Conservation (phyloP, 64 coral and sea anemone genomes). For the Stylophora pistillata region DNA sequence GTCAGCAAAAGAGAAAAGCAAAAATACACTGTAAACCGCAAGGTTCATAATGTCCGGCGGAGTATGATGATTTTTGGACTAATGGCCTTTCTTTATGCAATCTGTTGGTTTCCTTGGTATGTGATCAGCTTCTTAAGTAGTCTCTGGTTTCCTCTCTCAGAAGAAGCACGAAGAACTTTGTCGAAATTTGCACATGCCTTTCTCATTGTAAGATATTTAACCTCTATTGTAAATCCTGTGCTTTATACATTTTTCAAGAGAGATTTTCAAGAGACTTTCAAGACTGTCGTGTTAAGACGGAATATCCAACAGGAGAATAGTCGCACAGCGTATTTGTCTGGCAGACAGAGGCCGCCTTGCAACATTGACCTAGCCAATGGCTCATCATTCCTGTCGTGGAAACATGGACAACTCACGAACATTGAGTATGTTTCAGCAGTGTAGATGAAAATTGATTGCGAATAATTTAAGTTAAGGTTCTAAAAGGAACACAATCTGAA, state of each 20-base stretch:
- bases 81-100: constrained; percentile 37
- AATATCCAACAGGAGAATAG: neutral
- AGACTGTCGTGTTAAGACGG: neutral
- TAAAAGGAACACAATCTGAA: no score
- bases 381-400: no score
- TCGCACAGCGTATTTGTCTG: no score
- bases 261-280: constrained; percentile 38
- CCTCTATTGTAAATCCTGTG: constrained; percentile 42
- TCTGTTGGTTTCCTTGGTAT: constrained; percentile 67
- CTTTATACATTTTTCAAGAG: constrained; percentile 62
- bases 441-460: neutral
- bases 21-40: neutral
- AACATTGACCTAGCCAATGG: no score
- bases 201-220: constrained; percentile 36
- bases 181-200: constrained; percentile 9
- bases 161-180: neutral
- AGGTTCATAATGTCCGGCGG: neutral
- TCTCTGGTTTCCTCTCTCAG: constrained; percentile 5
- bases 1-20: neutral
- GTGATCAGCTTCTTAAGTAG: neutral
- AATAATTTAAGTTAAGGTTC: neutral
- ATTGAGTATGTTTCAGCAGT: neutral
- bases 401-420: no score
- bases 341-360: neutral
- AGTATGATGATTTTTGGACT: constrained; percentile 32